phyloP scores from a whole-genome alignment of 2,888 invertebrate species.

The Caradrina clavipalpis region DNA sequence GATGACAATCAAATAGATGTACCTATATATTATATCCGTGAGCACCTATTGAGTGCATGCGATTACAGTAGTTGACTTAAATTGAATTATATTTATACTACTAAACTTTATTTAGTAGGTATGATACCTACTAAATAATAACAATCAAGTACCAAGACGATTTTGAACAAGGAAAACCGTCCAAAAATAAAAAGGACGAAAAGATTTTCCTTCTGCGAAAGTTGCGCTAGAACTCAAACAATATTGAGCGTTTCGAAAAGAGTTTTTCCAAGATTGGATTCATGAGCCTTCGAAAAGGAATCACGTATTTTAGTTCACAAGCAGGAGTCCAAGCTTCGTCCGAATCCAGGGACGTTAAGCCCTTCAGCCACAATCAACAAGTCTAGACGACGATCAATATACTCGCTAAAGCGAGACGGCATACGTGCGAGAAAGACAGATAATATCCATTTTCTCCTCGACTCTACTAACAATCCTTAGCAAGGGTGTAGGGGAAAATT shows the following conservation, averaged over 20 bases:
- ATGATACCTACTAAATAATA: background rate
- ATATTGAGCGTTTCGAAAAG: slow-evolving; percentile 4
- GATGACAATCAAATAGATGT: slow-evolving; percentile 12
- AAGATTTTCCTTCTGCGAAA: slow-evolving; percentile 22
- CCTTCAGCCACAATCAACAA: slow-evolving; percentile 86
- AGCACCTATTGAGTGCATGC: slow-evolving; percentile 5
- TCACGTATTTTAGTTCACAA: slow-evolving; percentile 42
- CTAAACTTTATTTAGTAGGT: too few species aligned
- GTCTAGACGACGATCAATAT: slow-evolving; percentile 90
- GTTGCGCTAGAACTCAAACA: slow-evolving; percentile 5
- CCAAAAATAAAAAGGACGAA: background rate
- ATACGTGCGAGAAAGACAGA: slow-evolving; percentile 74
- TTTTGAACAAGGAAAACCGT: slow-evolving; percentile 13
- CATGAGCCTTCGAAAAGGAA: slow-evolving; percentile 33
- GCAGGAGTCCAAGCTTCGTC: slow-evolving; percentile 51
- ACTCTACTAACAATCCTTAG: slow-evolving; percentile 51
- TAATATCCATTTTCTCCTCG: slow-evolving; percentile 68
- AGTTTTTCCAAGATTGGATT: slow-evolving; percentile 23
- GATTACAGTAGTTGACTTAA: slow-evolving; percentile 1
- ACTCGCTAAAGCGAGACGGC: slow-evolving; percentile 77
- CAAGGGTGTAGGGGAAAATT: slow-evolving; percentile 44
- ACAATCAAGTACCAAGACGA: background rate
- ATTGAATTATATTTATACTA: background rate
- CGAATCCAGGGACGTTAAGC: slow-evolving; percentile 76
- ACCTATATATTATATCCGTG: slow-evolving; percentile 31